phyloP scores from a whole-genome alignment of 2,888 invertebrate genomes.

The Holacanthella duospinosa region DNA sequence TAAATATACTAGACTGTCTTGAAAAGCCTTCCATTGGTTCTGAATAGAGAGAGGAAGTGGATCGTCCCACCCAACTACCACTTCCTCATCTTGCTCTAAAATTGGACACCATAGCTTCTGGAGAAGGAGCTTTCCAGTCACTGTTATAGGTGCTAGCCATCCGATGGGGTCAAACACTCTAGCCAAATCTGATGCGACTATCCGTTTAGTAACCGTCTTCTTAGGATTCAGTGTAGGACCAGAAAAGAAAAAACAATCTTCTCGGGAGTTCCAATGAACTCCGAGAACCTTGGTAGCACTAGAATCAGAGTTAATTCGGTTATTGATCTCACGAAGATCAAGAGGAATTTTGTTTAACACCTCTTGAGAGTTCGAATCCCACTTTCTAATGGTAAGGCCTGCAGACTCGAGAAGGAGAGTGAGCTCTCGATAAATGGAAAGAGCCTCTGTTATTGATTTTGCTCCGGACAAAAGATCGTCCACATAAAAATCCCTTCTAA shows the following conservation, averaged over 20 bases:
- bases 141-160: slow-evolving; percentile 29
- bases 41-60: slow-evolving; percentile 20
- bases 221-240: neutral
- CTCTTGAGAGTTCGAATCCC: neutral
- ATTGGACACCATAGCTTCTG: slow-evolving; percentile 32
- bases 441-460: neutral
- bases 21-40: slow-evolving; percentile 8
- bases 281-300: neutral
- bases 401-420: neutral
- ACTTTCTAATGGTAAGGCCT: neutral
- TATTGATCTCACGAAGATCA: neutral
- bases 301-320: neutral
- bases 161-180: slow-evolving; percentile 37
- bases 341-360: neutral
- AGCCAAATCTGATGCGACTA: slow-evolving; percentile 31
- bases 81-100: too few species aligned
- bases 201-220: neutral
- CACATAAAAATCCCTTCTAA: neutral
- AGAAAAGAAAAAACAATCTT: neutral
- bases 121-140: slow-evolving; percentile 34
- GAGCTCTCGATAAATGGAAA: neutral
- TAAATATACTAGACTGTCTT: neutral
- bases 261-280: neutral
- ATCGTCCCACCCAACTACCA: too few species aligned
- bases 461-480: neutral